Conservation (phyloP, 2,113 vertebrate species). For the Callipepla squamata region DNA sequence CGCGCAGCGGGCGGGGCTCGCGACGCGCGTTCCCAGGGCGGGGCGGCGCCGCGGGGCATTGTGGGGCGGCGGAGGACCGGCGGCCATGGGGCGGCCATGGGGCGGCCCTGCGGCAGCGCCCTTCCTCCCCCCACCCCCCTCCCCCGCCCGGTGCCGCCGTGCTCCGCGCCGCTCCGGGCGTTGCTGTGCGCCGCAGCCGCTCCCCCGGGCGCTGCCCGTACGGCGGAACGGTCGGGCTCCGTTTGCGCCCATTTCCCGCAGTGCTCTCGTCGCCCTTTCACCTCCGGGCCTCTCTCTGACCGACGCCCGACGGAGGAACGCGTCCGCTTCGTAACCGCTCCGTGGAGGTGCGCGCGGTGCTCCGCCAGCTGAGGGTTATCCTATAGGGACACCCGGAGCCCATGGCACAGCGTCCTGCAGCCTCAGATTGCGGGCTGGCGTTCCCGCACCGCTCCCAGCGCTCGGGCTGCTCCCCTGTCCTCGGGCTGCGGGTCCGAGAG, state of each 20-base stretch:
- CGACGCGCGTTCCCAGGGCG: background rate
- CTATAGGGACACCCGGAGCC: no score
- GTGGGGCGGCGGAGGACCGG: constrained; percentile 43
- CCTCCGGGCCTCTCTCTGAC: no score
- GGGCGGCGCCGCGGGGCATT: background rate
- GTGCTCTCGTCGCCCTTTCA: background rate
- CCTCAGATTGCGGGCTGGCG: no score
- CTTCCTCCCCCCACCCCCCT: background rate
- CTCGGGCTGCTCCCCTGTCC: background rate
- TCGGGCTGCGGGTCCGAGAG: background rate
- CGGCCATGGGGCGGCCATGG: background rate
- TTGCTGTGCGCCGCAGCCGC: no score
- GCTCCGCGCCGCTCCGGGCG: no score
- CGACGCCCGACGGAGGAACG: no score
- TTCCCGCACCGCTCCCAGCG: background rate
- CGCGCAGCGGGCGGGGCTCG: background rate
- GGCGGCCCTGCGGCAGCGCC: background rate
- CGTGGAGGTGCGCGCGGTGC: no score
- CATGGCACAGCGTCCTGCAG: no score
- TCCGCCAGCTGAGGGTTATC: no score
- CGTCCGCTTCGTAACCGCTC: no score
- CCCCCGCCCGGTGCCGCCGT: background rate
- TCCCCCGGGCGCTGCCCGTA: background rate
- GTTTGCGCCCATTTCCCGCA: accelerated
- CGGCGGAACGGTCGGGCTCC: background rate